Evolutionary conservation across 2,888 invertebrate species (phyloP).

Genomic region (Philereme transversata): DNA sequence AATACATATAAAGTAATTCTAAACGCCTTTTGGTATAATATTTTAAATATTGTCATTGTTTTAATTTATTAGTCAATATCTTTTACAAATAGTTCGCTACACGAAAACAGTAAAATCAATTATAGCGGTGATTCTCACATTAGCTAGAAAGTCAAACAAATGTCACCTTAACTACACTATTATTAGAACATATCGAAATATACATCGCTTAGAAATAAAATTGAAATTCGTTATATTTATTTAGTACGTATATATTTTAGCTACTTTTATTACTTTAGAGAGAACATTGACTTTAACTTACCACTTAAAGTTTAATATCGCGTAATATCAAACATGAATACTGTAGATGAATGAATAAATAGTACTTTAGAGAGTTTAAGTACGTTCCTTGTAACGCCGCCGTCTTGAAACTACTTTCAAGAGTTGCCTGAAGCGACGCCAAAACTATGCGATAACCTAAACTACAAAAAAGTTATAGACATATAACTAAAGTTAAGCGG

Average conservation of each 20-base stretch:
- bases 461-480: constrained; percentile 22
- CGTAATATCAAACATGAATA: constrained; percentile 22
- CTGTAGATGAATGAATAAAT: constrained; percentile 18
- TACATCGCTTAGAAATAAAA: constrained; percentile 61
- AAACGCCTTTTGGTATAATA: constrained; percentile 74
- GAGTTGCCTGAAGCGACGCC: constrained; percentile 5
- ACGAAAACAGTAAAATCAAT: constrained; percentile 63
- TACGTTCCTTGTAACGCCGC: constrained; percentile 9
- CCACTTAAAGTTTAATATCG: constrained; percentile 11
- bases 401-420: constrained; percentile 12
- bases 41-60: constrained; percentile 82
- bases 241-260: constrained; percentile 49
- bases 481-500: constrained; percentile 48
- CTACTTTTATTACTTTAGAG: constrained; percentile 36
- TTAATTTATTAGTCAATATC: constrained; percentile 74
- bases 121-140: constrained; percentile 51
- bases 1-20: constrained; percentile 74
- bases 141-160: constrained; percentile 51
- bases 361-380: constrained; percentile 23
- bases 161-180: constrained; percentile 54
- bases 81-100: constrained; percentile 73
- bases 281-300: constrained; percentile 25
- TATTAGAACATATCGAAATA: constrained; percentile 54
- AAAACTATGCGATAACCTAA: constrained; percentile 11
- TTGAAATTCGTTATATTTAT: constrained; percentile 60